Evolutionary conservation across 2,113 vertebrate species (phyloP), one percentile per base, ranked within the genome.

Genomic region (Ornithorhynchus anatinus): DNA sequence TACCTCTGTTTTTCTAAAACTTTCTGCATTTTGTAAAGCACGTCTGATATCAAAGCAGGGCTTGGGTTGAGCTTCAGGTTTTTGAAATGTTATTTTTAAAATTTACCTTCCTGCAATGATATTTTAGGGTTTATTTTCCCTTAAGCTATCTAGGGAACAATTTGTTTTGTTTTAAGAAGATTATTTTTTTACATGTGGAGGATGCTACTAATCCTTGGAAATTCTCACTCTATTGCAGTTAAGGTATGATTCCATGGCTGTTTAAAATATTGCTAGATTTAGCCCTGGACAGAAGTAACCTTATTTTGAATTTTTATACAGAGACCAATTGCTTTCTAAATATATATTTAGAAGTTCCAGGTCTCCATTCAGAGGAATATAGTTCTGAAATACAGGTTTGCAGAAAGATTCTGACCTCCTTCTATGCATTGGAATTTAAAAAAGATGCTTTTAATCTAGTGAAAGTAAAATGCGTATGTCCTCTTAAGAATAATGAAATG

Each of bases 351-450:
- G 54, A 43, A 57, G 77, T 61, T 59, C 71, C 52, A 31, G 67
- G 79, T 84, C 72, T 82, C 35, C 63, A 86, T 69, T 68, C 75
- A 36, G 80, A 13, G 33, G 81, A 36, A 74, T 84, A 75, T 86
- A 57, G 11, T 88, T 86, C 35, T 1, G 69, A 75, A 79, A 81
- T 63, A 77, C 82, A 83, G 86, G 72, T 53, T 86, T 84, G 84
- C 79, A 81, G 79, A 86, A 85, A 29, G 84, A 77, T 38, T 86
- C 80, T 83, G 56, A 76, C 69, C 77, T 89, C 40, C 44, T 87
- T 20, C 63, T 90, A 84, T 66, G 81, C 68, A 77, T 69, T 3
- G 85, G 51, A 71, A 64, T 62, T 50, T 69, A 59, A 37, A 42
- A n/a, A n/a, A 81, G 59, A 85, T 72, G 58, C 65, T 79, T 36